Evolutionary conservation across 2,888 invertebrate genomes (phyloP), one percentile per base, ranked within the genome.

Genomic region (Andricus quercusramuli): DNA sequence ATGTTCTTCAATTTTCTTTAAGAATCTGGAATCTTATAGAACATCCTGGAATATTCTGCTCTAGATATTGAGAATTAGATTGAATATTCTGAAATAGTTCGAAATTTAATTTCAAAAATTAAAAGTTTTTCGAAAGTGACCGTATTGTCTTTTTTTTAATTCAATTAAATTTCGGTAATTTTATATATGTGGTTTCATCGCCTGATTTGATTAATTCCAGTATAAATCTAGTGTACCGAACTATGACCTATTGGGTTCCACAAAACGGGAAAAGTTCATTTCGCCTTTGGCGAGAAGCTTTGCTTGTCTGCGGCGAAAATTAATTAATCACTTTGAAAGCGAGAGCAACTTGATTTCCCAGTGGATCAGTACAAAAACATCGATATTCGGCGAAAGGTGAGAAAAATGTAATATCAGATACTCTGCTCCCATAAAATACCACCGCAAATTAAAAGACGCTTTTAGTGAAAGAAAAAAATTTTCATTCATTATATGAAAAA

Each of bases 361-460:
- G 56, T 56, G 74, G 74, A 74, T 74, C 51, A 51, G 51, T 32
- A 74, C 74, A 32, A 70, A 74, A 74, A 74, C 32, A 74, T 74
- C 74, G 56, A 56, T 74, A 56, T n/a, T 74, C 32, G 37, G 56
- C 70, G 56, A 56, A 74, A 74, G 32, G 56, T 56, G 37, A n/a
- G 74, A 74, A 56, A 68, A 68, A 74, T 47, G n/a, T 74, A 74
- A 74, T 74, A 74, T 74, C 74, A 74, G 32, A 74, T 74, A 74
- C 74, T 74, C 51, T 74, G 74, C 74, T 74, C 29, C n/a, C 32
- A 11, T 51, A 32, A 56, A 74, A 74, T 56, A 13, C 32, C 15
- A 25, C 29, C 13, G 5, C 3, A 62, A 62, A 62, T 29, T 6
- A 15, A 25, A 62, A 29, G n/a, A 56, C n/a, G 56, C 11, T n/a